Evolutionary conservation across 2,113 vertebrate species (phyloP).

Genomic region (Hyla sarda): DNA sequence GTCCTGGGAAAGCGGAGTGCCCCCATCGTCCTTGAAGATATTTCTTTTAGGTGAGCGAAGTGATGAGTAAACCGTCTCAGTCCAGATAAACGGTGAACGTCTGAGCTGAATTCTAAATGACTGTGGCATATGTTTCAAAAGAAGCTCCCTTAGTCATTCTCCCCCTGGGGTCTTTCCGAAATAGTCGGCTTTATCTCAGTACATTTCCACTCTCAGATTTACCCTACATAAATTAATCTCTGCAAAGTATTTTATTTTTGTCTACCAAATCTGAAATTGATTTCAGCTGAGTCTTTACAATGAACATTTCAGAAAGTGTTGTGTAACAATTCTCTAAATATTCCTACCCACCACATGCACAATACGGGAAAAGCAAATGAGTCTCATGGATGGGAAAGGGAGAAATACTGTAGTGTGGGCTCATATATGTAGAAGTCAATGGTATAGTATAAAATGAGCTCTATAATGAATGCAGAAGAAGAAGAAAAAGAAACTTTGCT

Average conservation of each 20-base stretch:
- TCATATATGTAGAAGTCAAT: too few relatives aligned
- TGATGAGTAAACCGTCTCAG: background rate
- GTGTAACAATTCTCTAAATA: too few relatives aligned
- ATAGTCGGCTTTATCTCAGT: conserved; percentile 51
- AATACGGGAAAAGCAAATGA: too few relatives aligned
- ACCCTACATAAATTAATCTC: conserved; percentile 22
- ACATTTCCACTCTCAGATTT: conserved; percentile 51
- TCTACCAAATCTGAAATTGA: conserved; percentile 4
- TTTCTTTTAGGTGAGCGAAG: background rate
- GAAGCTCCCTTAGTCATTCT: background rate
- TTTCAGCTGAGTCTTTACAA: background rate
- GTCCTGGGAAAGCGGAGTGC: background rate
- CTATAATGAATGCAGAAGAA: too few relatives aligned
- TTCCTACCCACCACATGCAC: too few relatives aligned
- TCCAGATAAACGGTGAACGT: background rate
- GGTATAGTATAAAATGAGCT: too few relatives aligned
- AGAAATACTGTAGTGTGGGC: too few relatives aligned
- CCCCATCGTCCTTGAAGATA: background rate
- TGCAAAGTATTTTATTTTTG: background rate
- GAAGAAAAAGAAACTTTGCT: too few relatives aligned
- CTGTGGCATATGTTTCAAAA: conserved; percentile 48
- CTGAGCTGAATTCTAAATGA: conserved; percentile 27
- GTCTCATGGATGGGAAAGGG: too few relatives aligned
- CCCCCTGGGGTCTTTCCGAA: conserved; percentile 50
- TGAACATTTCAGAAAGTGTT: background rate